Base-by-base conservation (phyloP, 2,888 invertebrate species). In the Onthophagus sagittarius region DNA sequence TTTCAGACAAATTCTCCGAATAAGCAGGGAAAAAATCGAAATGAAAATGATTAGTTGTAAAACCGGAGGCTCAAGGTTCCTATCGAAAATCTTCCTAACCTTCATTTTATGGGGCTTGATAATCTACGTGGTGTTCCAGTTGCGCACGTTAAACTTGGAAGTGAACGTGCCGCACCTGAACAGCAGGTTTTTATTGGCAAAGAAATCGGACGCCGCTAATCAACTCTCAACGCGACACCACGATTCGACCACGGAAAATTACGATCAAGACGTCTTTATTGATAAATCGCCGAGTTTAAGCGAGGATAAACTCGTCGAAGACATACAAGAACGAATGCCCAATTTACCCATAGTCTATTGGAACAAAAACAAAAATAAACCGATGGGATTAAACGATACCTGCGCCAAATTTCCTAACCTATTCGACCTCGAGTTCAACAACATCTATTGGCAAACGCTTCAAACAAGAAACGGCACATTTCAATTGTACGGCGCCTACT, bases 371-470 rank as follows among this genome's bases (percentile, higher is more conserved):
- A 93, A 93, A 82, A 93, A 93, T 83, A 93, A 93, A 84, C 90
- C 91, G 78, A 88, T 89, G 79, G 88, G 87, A 1, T 88, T 90
- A 75, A 93, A 92, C 84, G 90, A 90, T 79, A 91, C 91, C 75
- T 95, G 95, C 86, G 94, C 94, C 74, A 91, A 92, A 78, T 95
- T 94, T 84, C 97, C 97, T 0, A 94, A 92, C 74, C 92, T 96
- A 78, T 96, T 94, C 85, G 97, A 97, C 81, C 87, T 97, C 76
- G 94, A 97, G 84, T 97, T 95, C 87, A 96, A 96, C 86, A 97
- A 97, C 83, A 90, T 95, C 72, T 96, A 96, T 85, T 97, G 97
- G 97, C 97, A 97, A 86, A 94, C 93, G 70, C 83, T 96, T 83
- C 90, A 90, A 78, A 91, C 94, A 5, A 89, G 90, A 62, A 94